phyloP scores from a whole-genome alignment of 2,888 invertebrate species.

The Microctonus hyperodae region DNA sequence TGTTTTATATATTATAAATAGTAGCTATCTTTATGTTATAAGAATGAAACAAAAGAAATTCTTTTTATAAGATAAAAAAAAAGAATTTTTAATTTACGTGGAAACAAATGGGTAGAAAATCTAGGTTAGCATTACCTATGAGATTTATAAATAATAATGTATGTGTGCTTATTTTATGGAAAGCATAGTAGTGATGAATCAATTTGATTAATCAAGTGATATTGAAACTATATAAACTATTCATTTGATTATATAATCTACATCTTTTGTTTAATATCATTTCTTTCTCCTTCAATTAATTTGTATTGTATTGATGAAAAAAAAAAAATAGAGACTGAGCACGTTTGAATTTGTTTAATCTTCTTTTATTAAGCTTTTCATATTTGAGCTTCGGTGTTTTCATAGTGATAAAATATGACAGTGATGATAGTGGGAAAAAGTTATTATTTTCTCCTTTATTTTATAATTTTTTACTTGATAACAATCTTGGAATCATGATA shows the following conservation, averaged over 20 bases:
- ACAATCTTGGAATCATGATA: background rate
- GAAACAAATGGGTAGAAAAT: slow-evolving; percentile 16
- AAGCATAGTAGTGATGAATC: background rate
- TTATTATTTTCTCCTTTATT: background rate
- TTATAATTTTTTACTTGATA: background rate
- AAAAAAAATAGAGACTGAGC: background rate
- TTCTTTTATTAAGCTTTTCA: background rate
- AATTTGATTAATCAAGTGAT: slow-evolving; percentile 20
- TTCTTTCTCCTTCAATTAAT: background rate
- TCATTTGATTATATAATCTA: slow-evolving; percentile 31
- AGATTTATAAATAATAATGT: background rate
- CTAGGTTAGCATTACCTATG: background rate
- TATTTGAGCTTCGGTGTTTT: background rate
- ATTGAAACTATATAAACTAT: too few relatives aligned
- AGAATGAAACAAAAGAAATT: background rate
- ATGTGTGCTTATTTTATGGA: background rate
- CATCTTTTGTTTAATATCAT: background rate
- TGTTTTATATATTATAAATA: background rate
- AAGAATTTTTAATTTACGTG: background rate
- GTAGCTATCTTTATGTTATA: too few relatives aligned
- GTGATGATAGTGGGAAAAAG: background rate
- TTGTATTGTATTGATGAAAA: background rate
- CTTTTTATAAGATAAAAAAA: too few relatives aligned
- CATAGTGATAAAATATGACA: background rate
- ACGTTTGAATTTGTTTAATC: background rate